A percentile compares a stretch with the other conserved stretches of the same genome.
Evolutionary conservation across 2,113 vertebrate species (phyloP).

Genomic region (Myotis lucifugus): DNA sequence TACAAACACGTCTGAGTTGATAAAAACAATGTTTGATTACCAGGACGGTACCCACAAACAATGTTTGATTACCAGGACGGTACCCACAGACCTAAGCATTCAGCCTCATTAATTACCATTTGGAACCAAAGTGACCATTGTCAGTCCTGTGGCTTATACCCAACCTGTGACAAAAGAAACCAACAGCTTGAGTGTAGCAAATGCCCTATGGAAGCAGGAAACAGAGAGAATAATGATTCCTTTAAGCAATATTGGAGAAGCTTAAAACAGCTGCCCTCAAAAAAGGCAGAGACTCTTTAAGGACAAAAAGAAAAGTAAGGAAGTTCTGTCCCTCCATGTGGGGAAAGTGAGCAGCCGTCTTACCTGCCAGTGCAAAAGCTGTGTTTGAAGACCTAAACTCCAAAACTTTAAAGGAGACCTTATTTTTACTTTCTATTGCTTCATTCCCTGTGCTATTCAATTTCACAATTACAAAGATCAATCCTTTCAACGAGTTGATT

Average conservation of each 20-base stretch:
- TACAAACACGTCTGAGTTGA: not conserved
- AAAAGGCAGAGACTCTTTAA: not conserved
- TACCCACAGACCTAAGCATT: not conserved
- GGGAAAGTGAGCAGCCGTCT: not conserved
- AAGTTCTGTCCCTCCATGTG: not conserved
- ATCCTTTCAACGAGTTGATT: constrained; percentile 64
- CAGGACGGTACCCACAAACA: not conserved
- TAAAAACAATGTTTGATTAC: not conserved
- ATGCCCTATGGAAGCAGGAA: not conserved
- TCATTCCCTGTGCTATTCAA: constrained; percentile 56
- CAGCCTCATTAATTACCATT: not conserved
- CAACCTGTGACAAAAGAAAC: not conserved
- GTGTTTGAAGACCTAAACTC: constrained; percentile 44
- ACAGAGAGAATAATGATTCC: not conserved
- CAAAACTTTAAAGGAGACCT: not conserved
- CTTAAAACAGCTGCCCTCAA: not conserved
- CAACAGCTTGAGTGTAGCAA: not conserved
- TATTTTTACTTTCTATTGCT: constrained; percentile 49
- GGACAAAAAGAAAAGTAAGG: not conserved
- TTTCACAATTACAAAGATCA: constrained; percentile 69
- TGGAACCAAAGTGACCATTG: not conserved
- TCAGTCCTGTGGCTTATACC: not conserved
- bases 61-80: not conserved
- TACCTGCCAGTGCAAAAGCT: not conserved
- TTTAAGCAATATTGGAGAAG: not conserved